phyloP scores from a whole-genome alignment of 2,888 invertebrate species.

The Pyrocoelia pectoralis region DNA sequence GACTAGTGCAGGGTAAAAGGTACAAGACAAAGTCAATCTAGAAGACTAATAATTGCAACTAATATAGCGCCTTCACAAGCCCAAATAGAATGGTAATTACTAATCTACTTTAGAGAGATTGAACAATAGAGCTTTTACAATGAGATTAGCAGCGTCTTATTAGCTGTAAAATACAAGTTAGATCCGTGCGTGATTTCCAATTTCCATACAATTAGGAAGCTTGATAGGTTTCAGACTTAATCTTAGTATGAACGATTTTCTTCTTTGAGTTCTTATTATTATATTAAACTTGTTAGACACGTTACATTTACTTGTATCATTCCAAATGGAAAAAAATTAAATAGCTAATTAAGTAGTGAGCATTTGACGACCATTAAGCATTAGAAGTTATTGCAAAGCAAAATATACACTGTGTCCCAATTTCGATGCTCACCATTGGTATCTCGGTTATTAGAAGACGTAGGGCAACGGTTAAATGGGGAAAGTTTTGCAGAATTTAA shows the following conservation, averaged over 20 bases:
- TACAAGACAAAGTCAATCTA: constrained; percentile 29
- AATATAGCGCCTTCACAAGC: constrained; percentile 38
- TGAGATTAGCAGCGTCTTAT: constrained; percentile 57
- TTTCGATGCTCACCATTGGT: too few species aligned
- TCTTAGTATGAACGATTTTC: constrained; percentile 29
- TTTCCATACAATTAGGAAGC: constrained; percentile 59
- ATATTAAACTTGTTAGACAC: too few species aligned
- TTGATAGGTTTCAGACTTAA: constrained; percentile 55
- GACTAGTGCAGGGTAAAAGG: constrained; percentile 8
- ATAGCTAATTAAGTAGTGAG: too few species aligned
- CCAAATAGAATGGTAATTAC: constrained; percentile 50
- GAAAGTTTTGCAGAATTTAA: too few species aligned
- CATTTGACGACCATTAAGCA: too few species aligned
- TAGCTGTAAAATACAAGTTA: constrained; percentile 56
- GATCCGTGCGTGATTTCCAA: constrained; percentile 59
- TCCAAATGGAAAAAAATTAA: too few species aligned
- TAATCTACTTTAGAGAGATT: constrained; percentile 51
- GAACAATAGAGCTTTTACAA: constrained; percentile 51
- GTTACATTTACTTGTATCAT: too few species aligned
- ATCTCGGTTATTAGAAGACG: too few species aligned
- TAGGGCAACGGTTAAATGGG: too few species aligned
- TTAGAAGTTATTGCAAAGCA: too few species aligned
- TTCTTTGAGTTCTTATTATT: constrained; percentile 7
- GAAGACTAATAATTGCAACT: constrained; percentile 31
- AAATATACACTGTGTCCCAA: too few species aligned